Conservation (phyloP, 2,888 invertebrate genomes). For the Molanna angustata region DNA sequence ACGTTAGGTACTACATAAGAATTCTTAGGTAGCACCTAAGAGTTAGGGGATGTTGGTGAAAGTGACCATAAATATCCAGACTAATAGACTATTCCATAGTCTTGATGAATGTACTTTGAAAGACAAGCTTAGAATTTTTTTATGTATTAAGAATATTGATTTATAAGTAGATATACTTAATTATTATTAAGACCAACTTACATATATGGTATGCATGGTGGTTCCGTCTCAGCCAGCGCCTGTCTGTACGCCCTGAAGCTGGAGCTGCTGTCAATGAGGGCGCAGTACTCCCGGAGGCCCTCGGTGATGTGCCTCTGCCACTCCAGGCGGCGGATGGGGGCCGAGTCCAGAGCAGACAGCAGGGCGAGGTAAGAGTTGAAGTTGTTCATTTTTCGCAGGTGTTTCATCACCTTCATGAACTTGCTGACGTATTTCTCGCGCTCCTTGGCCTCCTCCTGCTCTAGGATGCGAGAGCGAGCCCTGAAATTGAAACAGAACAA, state of each 20-base stretch:
- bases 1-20: too few relatives aligned
- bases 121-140: too few relatives aligned
- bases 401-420: conserved; percentile 98
- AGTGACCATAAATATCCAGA: too few relatives aligned
- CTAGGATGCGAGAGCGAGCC: conserved; percentile 90
- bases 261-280: conserved; percentile 95
- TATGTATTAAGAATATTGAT: too few relatives aligned
- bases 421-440: conserved; percentile 92
- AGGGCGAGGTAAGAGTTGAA: conserved; percentile 98
- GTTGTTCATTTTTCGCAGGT: conserved; percentile 94
- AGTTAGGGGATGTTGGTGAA: too few relatives aligned
- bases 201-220: conserved; percentile 99
- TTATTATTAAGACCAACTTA: too few relatives aligned
- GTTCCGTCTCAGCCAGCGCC: conserved; percentile 90
- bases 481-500: too few relatives aligned
- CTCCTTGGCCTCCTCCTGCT: conserved; percentile 87
- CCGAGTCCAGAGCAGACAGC: conserved; percentile 94
- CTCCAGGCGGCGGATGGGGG: conserved; percentile 87
- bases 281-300: conserved; percentile 90
- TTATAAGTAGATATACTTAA: too few relatives aligned
- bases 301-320: conserved; percentile 92
- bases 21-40: too few relatives aligned
- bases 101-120: too few relatives aligned
- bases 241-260: conserved; percentile 96
- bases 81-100: too few relatives aligned